phyloP scores from a whole-genome alignment of 2,113 vertebrate species.

The Apistogramma diplotaenia region DNA sequence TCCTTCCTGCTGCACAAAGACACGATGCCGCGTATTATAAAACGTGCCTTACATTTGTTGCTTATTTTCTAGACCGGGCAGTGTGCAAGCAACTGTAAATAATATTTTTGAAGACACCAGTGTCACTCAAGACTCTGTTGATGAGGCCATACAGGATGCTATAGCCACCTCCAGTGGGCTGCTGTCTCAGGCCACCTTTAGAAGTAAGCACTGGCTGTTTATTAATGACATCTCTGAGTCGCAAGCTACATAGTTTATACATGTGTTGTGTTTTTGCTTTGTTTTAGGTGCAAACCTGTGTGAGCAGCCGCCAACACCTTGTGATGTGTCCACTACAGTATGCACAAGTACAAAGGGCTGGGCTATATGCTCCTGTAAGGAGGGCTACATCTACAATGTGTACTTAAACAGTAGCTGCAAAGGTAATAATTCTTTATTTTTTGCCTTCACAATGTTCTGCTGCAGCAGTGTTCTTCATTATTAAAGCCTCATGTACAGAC shows the following conservation, averaged over 20 bases:
- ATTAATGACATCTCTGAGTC: background rate
- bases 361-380: constrained; percentile 52
- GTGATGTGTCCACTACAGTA: constrained; percentile 37
- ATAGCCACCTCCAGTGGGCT: background rate
- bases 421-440: constrained; percentile 51
- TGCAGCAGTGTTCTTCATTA: background rate
- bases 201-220: constrained; percentile 2
- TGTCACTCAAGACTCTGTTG: background rate
- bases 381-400: constrained; percentile 29
- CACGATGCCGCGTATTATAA: background rate
- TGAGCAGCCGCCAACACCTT: background rate
- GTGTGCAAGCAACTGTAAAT: constrained; percentile 69
- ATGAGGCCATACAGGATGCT: background rate
- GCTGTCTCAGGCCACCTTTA: constrained; percentile 12
- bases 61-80: constrained; percentile 65
- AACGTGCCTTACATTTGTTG: background rate
- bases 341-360: constrained; percentile 9
- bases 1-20: background rate
- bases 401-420: constrained; percentile 61
- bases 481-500: background rate
- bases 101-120: constrained; percentile 61
- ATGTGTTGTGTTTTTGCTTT: background rate
- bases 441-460: background rate
- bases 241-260: background rate
- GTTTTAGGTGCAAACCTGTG: constrained; percentile 58